Conservation (phyloP, 2,888 invertebrate species). For the Dicycla oo region DNA sequence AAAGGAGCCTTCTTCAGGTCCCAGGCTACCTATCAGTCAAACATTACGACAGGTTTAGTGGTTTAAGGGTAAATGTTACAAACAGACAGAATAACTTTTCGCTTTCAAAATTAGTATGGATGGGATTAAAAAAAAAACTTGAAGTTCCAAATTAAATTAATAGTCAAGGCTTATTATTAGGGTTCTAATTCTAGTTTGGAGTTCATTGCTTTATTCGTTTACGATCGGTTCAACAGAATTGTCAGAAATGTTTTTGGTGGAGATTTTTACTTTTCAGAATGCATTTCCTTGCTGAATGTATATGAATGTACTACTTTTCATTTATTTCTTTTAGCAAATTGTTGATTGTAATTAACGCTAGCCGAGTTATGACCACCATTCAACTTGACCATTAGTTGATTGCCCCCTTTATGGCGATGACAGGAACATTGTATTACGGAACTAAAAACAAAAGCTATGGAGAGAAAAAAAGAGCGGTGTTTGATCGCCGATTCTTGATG, state of each 20-base stretch:
- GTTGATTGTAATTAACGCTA: conserved; percentile 48
- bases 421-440: conserved; percentile 56
- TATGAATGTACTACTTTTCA: conserved; percentile 28
- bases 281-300: background rate
- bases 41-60: background rate
- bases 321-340: conserved; percentile 36
- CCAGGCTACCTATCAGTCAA: background rate
- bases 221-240: rapidly evolving
- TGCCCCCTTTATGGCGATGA: conserved; percentile 56
- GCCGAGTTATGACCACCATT: conserved; percentile 52
- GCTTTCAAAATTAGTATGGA: background rate
- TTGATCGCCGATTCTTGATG: conserved; percentile 50
- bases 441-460: conserved; percentile 58
- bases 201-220: background rate
- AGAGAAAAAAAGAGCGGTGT: conserved; percentile 33
- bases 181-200: background rate
- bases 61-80: background rate
- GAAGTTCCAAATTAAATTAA: background rate
- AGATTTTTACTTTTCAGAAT: background rate
- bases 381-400: conserved; percentile 61
- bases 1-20: background rate
- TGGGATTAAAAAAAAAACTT: background rate
- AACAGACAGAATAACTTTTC: background rate
- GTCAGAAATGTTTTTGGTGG: no score
- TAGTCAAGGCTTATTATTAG: background rate